phyloP scores from a whole-genome alignment of 2,797 vertebrate species.

The Chiloscyllium punctatum region DNA sequence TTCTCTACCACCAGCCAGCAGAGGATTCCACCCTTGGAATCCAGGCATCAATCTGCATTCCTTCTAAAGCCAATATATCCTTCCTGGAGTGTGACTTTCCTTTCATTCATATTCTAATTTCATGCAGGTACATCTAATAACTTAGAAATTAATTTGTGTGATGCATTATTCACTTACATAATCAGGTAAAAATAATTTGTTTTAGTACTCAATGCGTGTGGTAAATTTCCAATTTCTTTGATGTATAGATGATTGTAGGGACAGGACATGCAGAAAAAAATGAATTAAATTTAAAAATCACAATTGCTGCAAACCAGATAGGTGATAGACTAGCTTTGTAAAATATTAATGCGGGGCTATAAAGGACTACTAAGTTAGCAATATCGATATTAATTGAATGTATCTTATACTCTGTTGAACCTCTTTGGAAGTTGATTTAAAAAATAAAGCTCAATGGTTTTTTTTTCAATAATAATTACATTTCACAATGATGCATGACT shows the following conservation, averaged over 20 bases:
- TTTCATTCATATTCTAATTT: neutral
- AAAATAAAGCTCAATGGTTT: neutral
- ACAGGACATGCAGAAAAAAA: neutral
- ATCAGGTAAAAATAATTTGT: neutral
- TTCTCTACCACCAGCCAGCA: too few species aligned
- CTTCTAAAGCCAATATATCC: neutral
- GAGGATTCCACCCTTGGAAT: too few species aligned
- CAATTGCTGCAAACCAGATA: neutral
- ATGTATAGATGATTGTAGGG: neutral
- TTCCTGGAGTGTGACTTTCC: neutral
- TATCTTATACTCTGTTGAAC: neutral
- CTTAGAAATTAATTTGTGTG: neutral
- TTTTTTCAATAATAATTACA: neutral
- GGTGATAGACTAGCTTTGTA: neutral
- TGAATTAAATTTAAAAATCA: neutral
- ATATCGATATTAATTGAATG: neutral
- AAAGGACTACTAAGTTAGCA: neutral
- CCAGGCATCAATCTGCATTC: neutral
- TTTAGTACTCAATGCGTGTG: neutral
- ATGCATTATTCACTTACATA: neutral
- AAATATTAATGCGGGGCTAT: neutral
- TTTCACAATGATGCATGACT: neutral
- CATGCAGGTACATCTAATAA: neutral
- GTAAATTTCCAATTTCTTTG: neutral
- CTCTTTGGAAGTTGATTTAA: neutral